Percentiles rank a stretch among this genome's conserved stretches.
Evolutionary conservation across 2,888 invertebrate species (phyloP).

Genomic region (Macrosoma leucophasiata): DNA sequence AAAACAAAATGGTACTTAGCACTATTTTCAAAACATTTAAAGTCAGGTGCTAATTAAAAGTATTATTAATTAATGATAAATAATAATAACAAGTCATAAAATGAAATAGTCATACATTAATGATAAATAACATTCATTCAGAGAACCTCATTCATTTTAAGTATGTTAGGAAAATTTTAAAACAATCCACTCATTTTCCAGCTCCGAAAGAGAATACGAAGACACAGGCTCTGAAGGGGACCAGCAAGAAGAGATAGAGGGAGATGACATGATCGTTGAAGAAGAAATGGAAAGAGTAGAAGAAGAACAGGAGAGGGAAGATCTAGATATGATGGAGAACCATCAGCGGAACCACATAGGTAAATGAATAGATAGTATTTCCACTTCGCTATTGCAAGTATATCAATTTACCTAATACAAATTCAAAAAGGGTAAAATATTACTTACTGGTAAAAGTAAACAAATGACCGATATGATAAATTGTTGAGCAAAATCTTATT

Average conservation of each 20-base stretch:
- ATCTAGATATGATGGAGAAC: constrained; percentile 51
- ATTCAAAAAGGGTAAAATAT: too few relatives aligned
- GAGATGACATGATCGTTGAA: constrained; percentile 52
- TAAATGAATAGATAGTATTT: constrained; percentile 31
- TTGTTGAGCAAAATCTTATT: too few relatives aligned
- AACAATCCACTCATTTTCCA: constrained; percentile 31
- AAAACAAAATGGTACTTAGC: too few relatives aligned
- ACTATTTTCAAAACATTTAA: too few relatives aligned
- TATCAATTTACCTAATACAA: too few relatives aligned
- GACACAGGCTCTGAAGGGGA: constrained; percentile 84
- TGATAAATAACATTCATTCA: too few relatives aligned
- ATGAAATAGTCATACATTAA: too few relatives aligned
- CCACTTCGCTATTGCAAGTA: constrained; percentile 3
- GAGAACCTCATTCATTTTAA: too few relatives aligned
- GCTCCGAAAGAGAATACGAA: constrained; percentile 80
- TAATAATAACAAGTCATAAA: neutral
- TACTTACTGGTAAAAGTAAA: too few relatives aligned
- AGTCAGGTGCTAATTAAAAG: too few relatives aligned
- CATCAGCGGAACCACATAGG: constrained; percentile 68
- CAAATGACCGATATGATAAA: too few relatives aligned
- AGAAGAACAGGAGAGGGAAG: constrained; percentile 56
- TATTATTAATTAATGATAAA: neutral
- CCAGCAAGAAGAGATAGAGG: constrained; percentile 74
- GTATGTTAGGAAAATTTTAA: constrained; percentile 2
- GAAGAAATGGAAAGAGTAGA: constrained; percentile 48